Base-by-base conservation (phyloP, 2,797 vertebrate genomes). In the Etheostoma perlongum region DNA sequence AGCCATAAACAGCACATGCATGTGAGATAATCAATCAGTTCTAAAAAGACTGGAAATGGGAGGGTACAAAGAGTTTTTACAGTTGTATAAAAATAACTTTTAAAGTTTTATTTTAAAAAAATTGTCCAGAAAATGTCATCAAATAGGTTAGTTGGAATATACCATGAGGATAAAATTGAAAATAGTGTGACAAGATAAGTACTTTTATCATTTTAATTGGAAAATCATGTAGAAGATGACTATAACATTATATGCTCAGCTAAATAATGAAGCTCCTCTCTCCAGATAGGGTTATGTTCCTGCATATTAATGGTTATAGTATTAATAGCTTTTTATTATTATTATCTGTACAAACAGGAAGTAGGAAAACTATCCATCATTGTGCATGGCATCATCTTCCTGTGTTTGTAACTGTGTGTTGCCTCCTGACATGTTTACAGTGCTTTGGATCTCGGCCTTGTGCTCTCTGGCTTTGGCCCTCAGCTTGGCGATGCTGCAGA, bases 381-480 rank as follows among this genome's bases (percentile, higher is more conserved):
- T 86, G 57, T 80, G 84, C 16, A 0, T 77, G 76, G 61, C 81
- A 1, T 54, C 69, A 42, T 61, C 76, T 88, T 92, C 85, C 89
- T 85, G 91, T 76, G 88, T 92, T 79, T 84, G 92, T 77, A 87
- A 46, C 75, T 65, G 80, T 21, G 57, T 71, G 87, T 93, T 86
- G 2, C n/a, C 71, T 87, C 74, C 89, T 51, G 91, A 84, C 78
- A 85, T 85, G 85, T 74, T 90, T 67, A 92, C 91, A 2, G 88
- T 91, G 87, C 91, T 78, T 63, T 95, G 91, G 83, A 96, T 95
- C 89, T 93, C 96, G 0, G 96, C 92, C 68, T 91, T 71, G 3
- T 96, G 95, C 81, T 95, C 94, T 82, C 94, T 89, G 81, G 95
- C 96, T 92, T 96, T 96, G 60, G 95, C 96, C 74, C 95, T 86